Conservation (phyloP, 2,888 invertebrate genomes). For the Rosalia funebris region DNA sequence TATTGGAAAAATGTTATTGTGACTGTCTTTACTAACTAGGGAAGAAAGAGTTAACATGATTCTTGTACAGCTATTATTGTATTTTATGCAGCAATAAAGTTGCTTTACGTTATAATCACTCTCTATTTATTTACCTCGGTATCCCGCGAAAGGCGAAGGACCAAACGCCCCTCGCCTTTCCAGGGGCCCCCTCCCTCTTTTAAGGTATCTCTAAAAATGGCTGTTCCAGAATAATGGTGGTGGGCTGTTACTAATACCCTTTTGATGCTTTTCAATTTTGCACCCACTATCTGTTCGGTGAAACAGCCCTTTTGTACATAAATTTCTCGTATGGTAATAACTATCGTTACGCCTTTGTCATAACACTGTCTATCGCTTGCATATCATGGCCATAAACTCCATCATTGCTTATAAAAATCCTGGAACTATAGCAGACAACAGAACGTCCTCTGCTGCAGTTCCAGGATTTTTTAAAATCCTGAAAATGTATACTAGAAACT, state of each 20-base stretch:
- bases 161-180: slow-evolving; percentile 18
- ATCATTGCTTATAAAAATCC: no score
- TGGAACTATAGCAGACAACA: no score
- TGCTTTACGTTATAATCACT: slow-evolving; percentile 58
- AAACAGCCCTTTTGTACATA: slow-evolving; percentile 57
- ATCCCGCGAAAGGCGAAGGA: slow-evolving; percentile 31
- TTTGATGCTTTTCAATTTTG: slow-evolving; percentile 34
- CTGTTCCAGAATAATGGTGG: slow-evolving; percentile 64
- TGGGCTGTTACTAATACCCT: slow-evolving; percentile 38
- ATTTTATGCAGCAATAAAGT: slow-evolving; percentile 62
- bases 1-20: slow-evolving; percentile 49
- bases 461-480: no score
- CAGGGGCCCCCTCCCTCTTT: slow-evolving; percentile 13
- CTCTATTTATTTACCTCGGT: slow-evolving; percentile 49
- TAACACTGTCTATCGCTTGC: slow-evolving; percentile 25
- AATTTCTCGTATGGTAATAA: slow-evolving; percentile 11
- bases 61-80: slow-evolving; percentile 57
- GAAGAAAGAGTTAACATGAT: slow-evolving; percentile 41
- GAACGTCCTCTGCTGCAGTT: no score
- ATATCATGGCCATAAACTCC: no score
- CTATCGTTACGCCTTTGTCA: slow-evolving; percentile 9
- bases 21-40: slow-evolving; percentile 51
- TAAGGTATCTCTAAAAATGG: slow-evolving; percentile 61
- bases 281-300: slow-evolving; percentile 55
- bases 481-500: no score